Percentiles rank a stretch among this genome's conserved stretches.
Conservation (phyloP, 2,113 vertebrate genomes). For the Pseudonaja textilis region DNA sequence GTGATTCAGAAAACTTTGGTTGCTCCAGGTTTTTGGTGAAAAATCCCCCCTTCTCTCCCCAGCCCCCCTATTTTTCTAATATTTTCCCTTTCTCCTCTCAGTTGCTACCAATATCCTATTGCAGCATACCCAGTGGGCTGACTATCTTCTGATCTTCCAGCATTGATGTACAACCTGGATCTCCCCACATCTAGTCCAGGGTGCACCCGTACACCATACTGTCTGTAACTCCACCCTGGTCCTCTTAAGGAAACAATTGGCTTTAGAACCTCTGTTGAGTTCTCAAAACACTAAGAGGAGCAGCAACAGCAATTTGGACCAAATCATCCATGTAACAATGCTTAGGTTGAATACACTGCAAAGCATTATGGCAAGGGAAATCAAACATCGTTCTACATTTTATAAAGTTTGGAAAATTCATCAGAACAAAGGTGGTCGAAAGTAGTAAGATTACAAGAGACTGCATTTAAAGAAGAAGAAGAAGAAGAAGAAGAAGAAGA, state of each 20-base stretch:
- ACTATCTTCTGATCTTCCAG: neutral
- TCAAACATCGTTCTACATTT: neutral
- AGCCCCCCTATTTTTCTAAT: neutral
- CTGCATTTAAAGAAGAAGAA: neutral
- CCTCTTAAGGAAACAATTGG: neutral
- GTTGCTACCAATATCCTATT: neutral
- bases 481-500: neutral
- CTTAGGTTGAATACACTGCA: neutral
- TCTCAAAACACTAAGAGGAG: neutral
- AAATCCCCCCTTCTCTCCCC: neutral
- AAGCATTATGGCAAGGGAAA: neutral
- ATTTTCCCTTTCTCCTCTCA: neutral
- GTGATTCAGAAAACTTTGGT: neutral
- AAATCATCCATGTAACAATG: neutral
- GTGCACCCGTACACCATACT: neutral
- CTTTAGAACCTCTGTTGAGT: neutral
- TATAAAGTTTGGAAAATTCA: neutral
- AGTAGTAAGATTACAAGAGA: neutral
- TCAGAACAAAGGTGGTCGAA: neutral
- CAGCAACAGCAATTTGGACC: neutral
- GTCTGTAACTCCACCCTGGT: neutral
- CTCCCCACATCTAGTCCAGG: neutral
- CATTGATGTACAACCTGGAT: neutral
- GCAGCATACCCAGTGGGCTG: neutral
- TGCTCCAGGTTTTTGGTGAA: neutral